A percentile compares a stretch with the other conserved stretches of the same genome.
These are phyloP conservation scores for Ophion slaviceki DNA, from an alignment of 2,888 invertebrate species.

Conservation along the genomic window DNA sequence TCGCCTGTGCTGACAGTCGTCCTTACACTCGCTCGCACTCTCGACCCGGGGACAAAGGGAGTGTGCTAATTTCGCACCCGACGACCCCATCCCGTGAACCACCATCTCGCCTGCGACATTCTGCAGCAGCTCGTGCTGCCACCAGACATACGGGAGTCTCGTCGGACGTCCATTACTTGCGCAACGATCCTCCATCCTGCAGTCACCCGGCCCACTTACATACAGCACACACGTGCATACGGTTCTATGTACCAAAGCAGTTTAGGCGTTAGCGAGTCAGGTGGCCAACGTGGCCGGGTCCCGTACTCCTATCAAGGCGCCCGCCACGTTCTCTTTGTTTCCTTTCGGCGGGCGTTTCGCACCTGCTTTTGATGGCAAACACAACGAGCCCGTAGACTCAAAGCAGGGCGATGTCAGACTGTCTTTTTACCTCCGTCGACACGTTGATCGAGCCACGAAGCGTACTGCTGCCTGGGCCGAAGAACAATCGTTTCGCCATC, in stretches of 20 bases:
- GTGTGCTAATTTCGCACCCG: constrained; percentile 56
- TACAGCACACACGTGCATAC: neutral
- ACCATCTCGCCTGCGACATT: constrained; percentile 6
- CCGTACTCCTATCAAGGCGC: constrained; percentile 16
- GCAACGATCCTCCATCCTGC: neutral
- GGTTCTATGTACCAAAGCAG: neutral
- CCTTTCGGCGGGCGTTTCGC: constrained; percentile 53
- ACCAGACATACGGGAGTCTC: constrained; percentile 23
- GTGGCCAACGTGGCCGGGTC: constrained; percentile 26
- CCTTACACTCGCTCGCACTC: constrained; percentile 18
- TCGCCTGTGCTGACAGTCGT: constrained; percentile 50
- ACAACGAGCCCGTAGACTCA: constrained; percentile 69
- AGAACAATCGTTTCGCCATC: neutral
- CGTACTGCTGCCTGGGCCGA: neutral
- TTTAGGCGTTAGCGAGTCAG: constrained; percentile 30
- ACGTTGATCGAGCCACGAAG: neutral
- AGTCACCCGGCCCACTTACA: neutral
- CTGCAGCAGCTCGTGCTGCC: neutral
- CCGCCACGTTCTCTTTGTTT: constrained; percentile 55
- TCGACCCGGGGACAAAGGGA: constrained; percentile 46
- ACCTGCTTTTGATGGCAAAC: constrained; percentile 76
- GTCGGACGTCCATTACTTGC: neutral
- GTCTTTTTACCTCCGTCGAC: neutral
- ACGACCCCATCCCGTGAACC: neutral
- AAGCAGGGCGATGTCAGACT: constrained; percentile 25